phyloP scores from a whole-genome alignment of 53 echinoderm and acorn worm species.

The Luidia sarsii region DNA sequence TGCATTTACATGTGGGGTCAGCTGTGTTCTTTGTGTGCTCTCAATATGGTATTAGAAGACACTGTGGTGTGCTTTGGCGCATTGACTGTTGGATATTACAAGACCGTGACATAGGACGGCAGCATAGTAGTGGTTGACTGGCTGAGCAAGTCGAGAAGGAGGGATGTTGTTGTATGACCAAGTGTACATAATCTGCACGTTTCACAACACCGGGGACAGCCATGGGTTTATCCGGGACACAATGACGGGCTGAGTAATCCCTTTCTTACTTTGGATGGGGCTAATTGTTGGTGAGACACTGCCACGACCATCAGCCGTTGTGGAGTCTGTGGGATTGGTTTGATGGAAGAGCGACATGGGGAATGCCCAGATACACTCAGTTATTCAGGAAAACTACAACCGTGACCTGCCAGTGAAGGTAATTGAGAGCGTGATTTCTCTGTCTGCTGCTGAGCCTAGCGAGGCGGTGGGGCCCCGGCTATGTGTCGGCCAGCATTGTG shows the following conservation, averaged over 20 bases:
- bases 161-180: not conserved
- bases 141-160: not conserved
- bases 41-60: constrained; percentile 46
- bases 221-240: constrained; percentile 27
- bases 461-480: not conserved
- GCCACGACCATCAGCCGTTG: constrained; percentile 30
- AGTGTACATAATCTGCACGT: constrained; percentile 38
- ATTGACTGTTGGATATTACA: constrained; percentile 53
- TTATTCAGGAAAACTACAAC: constrained; percentile 99
- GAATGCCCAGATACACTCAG: constrained; percentile 98
- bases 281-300: constrained; percentile 46
- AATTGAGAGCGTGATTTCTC: constrained; percentile 19
- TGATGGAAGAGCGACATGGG: constrained; percentile 78
- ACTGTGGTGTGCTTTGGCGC: constrained; percentile 26
- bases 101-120: constrained; percentile 54
- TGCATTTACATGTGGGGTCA: constrained; percentile 61
- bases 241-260: constrained; percentile 42
- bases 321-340: not conserved
- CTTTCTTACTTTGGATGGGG: constrained; percentile 21
- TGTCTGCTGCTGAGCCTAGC: not conserved
- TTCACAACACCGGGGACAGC: constrained; percentile 33
- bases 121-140: constrained; percentile 12
- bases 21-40: constrained; percentile 51
- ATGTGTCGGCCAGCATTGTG: not conserved
- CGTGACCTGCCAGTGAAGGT: constrained; percentile 91